These are phyloP conservation scores for Dexiosoma caninum DNA, from an alignment of 2,888 invertebrate genomes.

Conservation along the genomic window DNA sequence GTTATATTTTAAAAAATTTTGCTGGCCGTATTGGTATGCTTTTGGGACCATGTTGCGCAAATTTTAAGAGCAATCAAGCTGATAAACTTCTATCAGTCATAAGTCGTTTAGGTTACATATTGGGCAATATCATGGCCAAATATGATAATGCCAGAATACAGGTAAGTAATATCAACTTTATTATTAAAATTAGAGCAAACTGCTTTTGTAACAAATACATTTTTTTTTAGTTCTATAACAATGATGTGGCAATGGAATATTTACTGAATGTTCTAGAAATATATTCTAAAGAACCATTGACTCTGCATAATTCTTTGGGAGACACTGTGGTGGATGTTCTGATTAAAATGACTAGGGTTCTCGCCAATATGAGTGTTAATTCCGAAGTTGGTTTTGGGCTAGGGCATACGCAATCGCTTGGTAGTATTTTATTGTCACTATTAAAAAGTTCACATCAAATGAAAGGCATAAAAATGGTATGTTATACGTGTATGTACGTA, in stretches of 20 bases:
- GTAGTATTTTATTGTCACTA: slow-evolving; percentile 77
- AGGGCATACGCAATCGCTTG: slow-evolving; percentile 76
- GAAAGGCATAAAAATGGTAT: slow-evolving; percentile 66
- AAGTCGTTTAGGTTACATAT: slow-evolving; percentile 85
- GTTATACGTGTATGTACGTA: background rate
- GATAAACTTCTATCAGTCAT: slow-evolving; percentile 75
- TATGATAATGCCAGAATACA: slow-evolving; percentile 84
- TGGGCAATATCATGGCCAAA: slow-evolving; percentile 91
- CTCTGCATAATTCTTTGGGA: slow-evolving; percentile 75
- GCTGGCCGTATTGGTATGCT: slow-evolving; percentile 76
- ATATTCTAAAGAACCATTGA: slow-evolving; percentile 79
- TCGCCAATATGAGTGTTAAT: slow-evolving; percentile 90
- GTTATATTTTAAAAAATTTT: slow-evolving; percentile 82
- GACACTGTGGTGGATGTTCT: slow-evolving; percentile 78
- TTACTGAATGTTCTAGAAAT: slow-evolving; percentile 79
- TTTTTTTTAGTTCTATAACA: slow-evolving; percentile 79
- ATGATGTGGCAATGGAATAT: slow-evolving; percentile 80
- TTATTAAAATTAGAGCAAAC: background rate
- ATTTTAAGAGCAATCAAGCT: slow-evolving; percentile 64
- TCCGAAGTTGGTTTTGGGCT: slow-evolving; percentile 85
- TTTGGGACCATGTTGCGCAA: slow-evolving; percentile 74
- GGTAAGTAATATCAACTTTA: slow-evolving; percentile 74
- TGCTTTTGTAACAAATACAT: background rate
- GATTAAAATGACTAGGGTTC: slow-evolving; percentile 82
- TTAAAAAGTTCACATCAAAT: slow-evolving; percentile 66